phyloP scores from a whole-genome alignment of 2,113 vertebrate genomes.

The Cryptotis parvus region DNA sequence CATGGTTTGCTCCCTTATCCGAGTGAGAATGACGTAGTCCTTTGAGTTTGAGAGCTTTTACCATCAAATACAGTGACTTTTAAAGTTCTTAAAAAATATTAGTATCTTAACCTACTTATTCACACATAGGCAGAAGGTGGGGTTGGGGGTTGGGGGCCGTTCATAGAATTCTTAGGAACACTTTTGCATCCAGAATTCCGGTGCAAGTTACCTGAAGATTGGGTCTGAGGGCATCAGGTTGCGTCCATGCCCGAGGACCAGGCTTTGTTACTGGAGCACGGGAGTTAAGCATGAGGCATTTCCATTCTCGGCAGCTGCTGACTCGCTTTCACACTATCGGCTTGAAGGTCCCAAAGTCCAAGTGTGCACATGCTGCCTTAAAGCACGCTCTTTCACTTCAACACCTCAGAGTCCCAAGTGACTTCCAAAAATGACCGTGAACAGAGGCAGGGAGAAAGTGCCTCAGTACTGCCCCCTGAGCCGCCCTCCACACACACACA shows the following conservation, averaged over 20 bases:
- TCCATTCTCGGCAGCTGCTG: neutral
- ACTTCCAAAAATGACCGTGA: too few relatives aligned
- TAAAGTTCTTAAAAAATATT: neutral
- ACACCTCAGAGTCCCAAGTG: too few relatives aligned
- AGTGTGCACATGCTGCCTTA: neutral
- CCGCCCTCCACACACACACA: too few relatives aligned
- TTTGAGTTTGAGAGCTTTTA: slow-evolving; percentile 29
- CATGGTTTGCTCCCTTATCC: neutral
- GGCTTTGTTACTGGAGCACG: neutral
- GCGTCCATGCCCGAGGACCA: neutral
- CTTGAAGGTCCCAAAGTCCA: neutral
- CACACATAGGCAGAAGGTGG: neutral
- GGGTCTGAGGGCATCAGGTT: neutral
- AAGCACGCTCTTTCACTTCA: too few relatives aligned
- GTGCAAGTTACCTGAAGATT: neutral
- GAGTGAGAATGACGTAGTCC: neutral
- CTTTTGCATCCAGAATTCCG: neutral
- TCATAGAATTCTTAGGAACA: neutral
- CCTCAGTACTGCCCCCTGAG: too few relatives aligned
- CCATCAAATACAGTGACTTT: neutral
- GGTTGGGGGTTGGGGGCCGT: too few relatives aligned
- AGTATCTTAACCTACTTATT: neutral
- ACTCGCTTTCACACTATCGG: neutral
- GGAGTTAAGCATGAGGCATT: neutral
- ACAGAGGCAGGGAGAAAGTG: too few relatives aligned